Percentiles rank a stretch among this genome's conserved stretches.
Evolutionary conservation across 2,888 invertebrate genomes (phyloP).

Genomic region (Phengaris alcon): DNA sequence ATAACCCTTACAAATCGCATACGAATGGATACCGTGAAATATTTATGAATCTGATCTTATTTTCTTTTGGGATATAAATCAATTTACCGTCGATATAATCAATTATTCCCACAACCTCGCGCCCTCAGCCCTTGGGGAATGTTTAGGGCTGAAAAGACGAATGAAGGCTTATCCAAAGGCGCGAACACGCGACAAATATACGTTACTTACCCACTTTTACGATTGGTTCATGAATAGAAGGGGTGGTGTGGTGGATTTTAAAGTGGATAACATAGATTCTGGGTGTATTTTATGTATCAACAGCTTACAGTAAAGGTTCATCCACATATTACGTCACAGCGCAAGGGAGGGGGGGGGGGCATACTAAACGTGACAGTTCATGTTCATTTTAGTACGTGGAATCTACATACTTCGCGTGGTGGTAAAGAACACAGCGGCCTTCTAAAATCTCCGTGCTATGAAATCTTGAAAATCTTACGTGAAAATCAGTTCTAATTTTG

Average conservation of each 20-base stretch:
- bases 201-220: slow-evolving; percentile 53
- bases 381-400: no score
- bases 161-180: slow-evolving; percentile 63
- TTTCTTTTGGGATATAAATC: slow-evolving; percentile 23
- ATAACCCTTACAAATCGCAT: background rate
- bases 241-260: background rate
- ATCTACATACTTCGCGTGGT: no score
- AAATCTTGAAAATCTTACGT: no score
- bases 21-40: background rate
- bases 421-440: no score
- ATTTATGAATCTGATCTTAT: slow-evolving; percentile 31
- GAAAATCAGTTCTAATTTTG: no score
- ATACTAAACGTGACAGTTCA: no score
- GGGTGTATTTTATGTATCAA: no score
- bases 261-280: background rate
- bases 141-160: slow-evolving; percentile 60
- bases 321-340: no score
- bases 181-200: slow-evolving; percentile 73
- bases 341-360: no score
- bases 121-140: slow-evolving; percentile 41
- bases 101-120: slow-evolving; percentile 28
- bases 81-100: slow-evolving; percentile 29
- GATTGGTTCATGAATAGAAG: slow-evolving; percentile 6
- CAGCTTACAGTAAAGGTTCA: no score
- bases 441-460: no score